Base-by-base conservation (phyloP, 2,797 vertebrate species). In the Chrysocyon brachyurus region DNA sequence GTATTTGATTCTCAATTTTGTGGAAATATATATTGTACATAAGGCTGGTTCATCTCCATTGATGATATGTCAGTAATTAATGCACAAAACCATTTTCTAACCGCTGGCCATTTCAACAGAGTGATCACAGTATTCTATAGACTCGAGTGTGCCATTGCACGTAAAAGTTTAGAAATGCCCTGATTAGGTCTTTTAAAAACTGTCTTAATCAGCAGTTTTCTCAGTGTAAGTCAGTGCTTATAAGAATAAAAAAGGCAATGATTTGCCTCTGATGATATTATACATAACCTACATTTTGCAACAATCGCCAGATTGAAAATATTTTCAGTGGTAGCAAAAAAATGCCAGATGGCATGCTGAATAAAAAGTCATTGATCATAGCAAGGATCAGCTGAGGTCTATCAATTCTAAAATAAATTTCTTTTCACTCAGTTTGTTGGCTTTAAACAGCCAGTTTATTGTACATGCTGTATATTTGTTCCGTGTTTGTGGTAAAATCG, bases 301-400 rank as follows among this genome's bases (percentile, higher is more conserved):
- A 90, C 54, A 79, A 36, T 33, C 9, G 9, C 26, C 64, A 91
- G 63, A 90, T 2, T 85, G 46, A 91, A 96, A 56, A 36, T 86
- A 84, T 93, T 90, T 97, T 87, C 61, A 63, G 33, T 26, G 77
- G 54, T 66, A 94, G 52, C 21, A 26, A 91, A 88, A 84, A 94
- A 90, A 93, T 82, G 36, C 77, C 84, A 97, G 64, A 90, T 96
- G 93, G 87, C 54, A 40, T 40, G 8, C 22, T 19, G 54, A 97
- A 79, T 83, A 63, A 75, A 87, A 94, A 56, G 46, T 66, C 89
- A 94, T 59, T 87, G 85, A 86, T 96, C 96, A 94, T 31, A 49
- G 36, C 56, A 82, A 95, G 56, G 31, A 59, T 78, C 66, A 86
- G 5, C 49, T 68, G 93, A 95, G 75, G 33, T 73, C 68, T 87